A percentile compares a stretch with the other conserved stretches of the same genome.
Evolutionary conservation across 2,113 vertebrate species (phyloP).

Genomic region (Lamprotornis superbus): DNA sequence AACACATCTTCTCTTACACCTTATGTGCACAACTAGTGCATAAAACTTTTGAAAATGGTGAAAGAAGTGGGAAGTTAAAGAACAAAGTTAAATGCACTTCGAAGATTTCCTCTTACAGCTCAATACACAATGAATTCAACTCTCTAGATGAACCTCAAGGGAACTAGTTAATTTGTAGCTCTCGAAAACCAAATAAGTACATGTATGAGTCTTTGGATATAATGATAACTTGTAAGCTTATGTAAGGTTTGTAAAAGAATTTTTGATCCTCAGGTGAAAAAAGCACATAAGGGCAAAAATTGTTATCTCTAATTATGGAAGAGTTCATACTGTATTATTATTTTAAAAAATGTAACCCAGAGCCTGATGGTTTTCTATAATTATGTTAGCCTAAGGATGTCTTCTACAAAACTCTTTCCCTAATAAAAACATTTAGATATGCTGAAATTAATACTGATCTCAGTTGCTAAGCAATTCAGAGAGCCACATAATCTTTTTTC

Average conservation of each 20-base stretch:
- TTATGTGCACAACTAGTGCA: not conserved
- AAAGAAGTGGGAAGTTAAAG: not conserved
- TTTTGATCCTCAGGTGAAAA: not conserved
- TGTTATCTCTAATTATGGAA: slow-evolving; percentile 15
- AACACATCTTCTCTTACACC: not conserved
- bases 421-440: not conserved
- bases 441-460: slow-evolving; percentile 42
- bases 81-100: not conserved
- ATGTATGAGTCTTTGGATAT: not conserved
- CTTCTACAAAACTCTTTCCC: not conserved
- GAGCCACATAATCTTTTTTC: not conserved
- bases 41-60: not conserved
- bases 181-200: not conserved
- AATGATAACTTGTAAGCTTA: not conserved
- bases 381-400: not conserved
- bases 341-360: not conserved
- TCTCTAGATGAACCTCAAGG: not conserved
- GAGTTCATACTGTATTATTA: not conserved
- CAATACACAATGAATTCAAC: not conserved
- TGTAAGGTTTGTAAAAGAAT: not conserved
- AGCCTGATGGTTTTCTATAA: not conserved
- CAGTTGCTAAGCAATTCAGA: slow-evolving; percentile 24
- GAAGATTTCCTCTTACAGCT: not conserved
- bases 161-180: not conserved
- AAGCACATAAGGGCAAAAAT: not conserved